A percentile compares a stretch with the other conserved stretches of the same genome.
Conservation (phyloP, 2,113 vertebrate genomes). For the Pyxicephalus adspersus region DNA sequence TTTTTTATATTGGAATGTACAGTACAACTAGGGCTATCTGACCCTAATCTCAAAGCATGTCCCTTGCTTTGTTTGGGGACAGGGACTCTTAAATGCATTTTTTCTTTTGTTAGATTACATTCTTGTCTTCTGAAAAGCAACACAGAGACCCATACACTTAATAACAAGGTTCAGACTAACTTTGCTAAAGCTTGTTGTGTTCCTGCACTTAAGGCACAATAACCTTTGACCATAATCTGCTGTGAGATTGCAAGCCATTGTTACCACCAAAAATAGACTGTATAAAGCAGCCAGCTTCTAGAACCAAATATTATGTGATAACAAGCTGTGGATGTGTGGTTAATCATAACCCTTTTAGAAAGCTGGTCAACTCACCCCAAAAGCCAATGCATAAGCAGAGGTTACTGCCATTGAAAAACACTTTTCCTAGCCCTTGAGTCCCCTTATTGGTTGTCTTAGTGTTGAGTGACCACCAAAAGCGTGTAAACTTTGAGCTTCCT, state of each 20-base stretch:
- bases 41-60: too few relatives aligned
- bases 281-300: neutral
- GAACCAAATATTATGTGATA: neutral
- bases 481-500: too few relatives aligned
- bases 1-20: too few relatives aligned
- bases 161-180: neutral
- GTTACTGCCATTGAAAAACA: too few relatives aligned
- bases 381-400: too few relatives aligned
- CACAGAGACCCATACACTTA: neutral
- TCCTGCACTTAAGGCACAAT: neutral
- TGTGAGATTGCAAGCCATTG: neutral
- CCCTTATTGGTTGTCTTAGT: too few relatives aligned
- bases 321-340: neutral
- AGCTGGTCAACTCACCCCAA: too few relatives aligned
- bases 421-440: too few relatives aligned
- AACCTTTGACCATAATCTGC: neutral
- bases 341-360: too few relatives aligned
- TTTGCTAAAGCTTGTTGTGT: neutral
- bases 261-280: neutral
- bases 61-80: too few relatives aligned
- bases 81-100: neutral
- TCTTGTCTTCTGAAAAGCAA: neutral
- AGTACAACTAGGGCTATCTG: too few relatives aligned
- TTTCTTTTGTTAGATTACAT: constrained; percentile 40
- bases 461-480: too few relatives aligned